These are phyloP conservation scores for Plectrocnemia conspersa DNA, from an alignment of 1,140 invertebrate species.

Conservation along the genomic window DNA sequence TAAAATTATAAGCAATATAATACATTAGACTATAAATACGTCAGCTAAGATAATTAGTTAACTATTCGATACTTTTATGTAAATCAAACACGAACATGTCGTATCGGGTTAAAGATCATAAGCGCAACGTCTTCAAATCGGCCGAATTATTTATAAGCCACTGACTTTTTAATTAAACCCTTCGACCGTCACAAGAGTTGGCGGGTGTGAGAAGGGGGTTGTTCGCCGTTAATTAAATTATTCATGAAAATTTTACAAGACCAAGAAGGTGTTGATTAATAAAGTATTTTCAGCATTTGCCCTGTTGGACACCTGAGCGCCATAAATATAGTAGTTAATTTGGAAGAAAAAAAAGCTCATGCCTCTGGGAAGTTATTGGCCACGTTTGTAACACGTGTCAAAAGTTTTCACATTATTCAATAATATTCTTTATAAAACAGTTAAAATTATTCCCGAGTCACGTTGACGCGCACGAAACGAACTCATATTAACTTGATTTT, in stretches of 20 bases:
- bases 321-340: conserved; percentile 4
- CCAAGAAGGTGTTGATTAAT: conserved; percentile 27
- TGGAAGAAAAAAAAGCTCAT: background rate
- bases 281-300: conserved; percentile 24
- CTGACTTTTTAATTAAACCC: conserved; percentile 29
- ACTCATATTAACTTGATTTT: background rate
- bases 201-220: conserved; percentile 2
- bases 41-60: too few species aligned
- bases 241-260: conserved; percentile 30
- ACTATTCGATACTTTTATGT: too few species aligned
- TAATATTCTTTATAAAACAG: background rate
- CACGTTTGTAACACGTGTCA: background rate
- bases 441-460: background rate
- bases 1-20: too few species aligned
- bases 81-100: too few species aligned
- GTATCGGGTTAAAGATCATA: too few species aligned
- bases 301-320: conserved; percentile 16
- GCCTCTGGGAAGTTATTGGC: background rate
- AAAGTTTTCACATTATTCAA: background rate
- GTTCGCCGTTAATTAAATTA: conserved; percentile 30
- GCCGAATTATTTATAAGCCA: too few species aligned
- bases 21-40: too few species aligned
- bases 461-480: background rate
- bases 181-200: too few species aligned
- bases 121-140: too few species aligned